Evolutionary conservation across 2,113 vertebrate species (phyloP).

Genomic region (Halcyon senegalensis): DNA sequence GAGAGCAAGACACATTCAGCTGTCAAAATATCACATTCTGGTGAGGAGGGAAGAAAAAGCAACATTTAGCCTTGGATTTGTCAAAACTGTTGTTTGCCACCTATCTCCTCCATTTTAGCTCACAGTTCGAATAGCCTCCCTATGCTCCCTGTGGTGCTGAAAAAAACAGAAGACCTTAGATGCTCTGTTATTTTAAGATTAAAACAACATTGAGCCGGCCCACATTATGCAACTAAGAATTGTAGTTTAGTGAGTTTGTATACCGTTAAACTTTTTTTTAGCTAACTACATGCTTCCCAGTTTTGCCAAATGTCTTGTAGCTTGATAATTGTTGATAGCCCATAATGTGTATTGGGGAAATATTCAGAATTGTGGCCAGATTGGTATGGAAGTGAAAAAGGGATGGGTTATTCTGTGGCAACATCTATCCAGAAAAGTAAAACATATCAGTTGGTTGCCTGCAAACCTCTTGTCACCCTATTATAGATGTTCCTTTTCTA

Average conservation of each 20-base stretch:
- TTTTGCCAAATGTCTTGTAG: not conserved
- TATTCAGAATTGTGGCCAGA: not conserved
- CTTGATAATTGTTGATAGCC: not conserved
- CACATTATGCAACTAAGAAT: not conserved
- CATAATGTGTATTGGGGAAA: accelerated
- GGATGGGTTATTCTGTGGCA: not conserved
- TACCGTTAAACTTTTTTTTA: not conserved
- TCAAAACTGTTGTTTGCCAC: not conserved
- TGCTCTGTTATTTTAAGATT: constrained; percentile 25
- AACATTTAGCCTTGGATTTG: not conserved
- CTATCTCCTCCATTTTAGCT: not conserved
- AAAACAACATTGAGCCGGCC: not conserved
- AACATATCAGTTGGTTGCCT: not conserved
- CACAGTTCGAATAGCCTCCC: not conserved
- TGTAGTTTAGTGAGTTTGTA: not conserved
- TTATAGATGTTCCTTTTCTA: not conserved
- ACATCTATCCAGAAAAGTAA: not conserved
- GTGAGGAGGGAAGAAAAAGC: not conserved
- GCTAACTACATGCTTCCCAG: not conserved
- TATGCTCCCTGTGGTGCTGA: not conserved
- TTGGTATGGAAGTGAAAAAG: not conserved
- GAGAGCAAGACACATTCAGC: constrained; percentile 22
- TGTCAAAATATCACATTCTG: constrained; percentile 11
- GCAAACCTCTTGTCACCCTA: not conserved
- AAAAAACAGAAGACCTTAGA: constrained; percentile 10